Conservation (phyloP, 2,797 vertebrate genomes). For the Mormyrops boulengeri region DNA sequence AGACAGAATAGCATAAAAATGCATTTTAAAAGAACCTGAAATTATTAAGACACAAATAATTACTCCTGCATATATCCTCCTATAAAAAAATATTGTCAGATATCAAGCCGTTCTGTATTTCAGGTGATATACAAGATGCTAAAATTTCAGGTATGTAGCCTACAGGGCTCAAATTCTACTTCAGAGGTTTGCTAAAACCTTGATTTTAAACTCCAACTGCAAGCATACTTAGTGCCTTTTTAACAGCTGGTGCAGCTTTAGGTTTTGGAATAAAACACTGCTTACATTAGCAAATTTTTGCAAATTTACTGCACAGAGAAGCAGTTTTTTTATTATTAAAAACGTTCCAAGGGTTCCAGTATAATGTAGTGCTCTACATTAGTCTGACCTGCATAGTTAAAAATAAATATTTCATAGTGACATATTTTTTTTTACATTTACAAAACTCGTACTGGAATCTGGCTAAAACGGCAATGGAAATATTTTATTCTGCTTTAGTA, state of each 20-base stretch:
- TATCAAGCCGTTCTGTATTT: background rate
- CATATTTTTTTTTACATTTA: background rate
- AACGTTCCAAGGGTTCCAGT: background rate
- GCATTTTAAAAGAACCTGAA: background rate
- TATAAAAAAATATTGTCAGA: background rate
- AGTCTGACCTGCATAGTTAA: background rate
- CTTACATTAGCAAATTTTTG: background rate
- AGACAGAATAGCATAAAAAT: background rate
- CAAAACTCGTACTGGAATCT: background rate
- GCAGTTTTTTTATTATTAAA: background rate
- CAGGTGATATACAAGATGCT: background rate
- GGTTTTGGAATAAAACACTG: background rate
- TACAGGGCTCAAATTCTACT: background rate
- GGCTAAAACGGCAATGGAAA: background rate
- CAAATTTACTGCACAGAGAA: background rate
- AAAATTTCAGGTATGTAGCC: background rate
- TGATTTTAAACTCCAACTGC: background rate
- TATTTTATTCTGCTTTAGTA: background rate
- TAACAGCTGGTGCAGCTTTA: background rate
- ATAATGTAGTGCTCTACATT: background rate
- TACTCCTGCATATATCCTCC: background rate
- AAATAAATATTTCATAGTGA: background rate
- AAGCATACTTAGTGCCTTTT: background rate
- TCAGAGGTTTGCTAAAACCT: background rate
- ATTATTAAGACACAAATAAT: background rate